phyloP scores from a whole-genome alignment of 2,797 vertebrate species.

The Vespertilio murinus region DNA sequence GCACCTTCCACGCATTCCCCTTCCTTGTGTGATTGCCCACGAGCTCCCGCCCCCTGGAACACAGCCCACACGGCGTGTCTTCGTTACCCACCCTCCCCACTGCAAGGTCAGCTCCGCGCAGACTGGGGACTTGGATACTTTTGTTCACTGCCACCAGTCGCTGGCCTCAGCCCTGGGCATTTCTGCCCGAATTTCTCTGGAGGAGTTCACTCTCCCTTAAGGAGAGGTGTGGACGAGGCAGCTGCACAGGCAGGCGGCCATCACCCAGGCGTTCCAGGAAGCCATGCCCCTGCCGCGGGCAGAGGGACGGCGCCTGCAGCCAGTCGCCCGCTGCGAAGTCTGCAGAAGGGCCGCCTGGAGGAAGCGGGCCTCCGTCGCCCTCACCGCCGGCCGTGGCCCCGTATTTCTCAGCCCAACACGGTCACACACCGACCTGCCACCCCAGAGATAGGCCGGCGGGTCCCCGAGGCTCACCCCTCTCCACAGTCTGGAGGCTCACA shows the following conservation, averaged over 20 bases:
- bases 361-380: not conserved
- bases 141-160: not conserved
- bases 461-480: not conserved
- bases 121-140: not conserved
- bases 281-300: constrained; percentile 30
- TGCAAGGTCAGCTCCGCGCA: accelerated
- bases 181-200: not conserved
- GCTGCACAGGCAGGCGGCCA: constrained; percentile 5
- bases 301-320: constrained; percentile 30
- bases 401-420: accelerated
- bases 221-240: not conserved
- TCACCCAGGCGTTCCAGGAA: constrained; percentile 63
- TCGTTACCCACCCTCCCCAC: not conserved
- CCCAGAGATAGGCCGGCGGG: accelerated
- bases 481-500: no score
- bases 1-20: not conserved
- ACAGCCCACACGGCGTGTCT: not conserved
- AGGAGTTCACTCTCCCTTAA: not conserved
- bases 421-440: not conserved
- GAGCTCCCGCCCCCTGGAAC: not conserved
- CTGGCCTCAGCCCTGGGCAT: not conserved
- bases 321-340: constrained; percentile 70
- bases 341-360: constrained; percentile 57
- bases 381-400: not conserved
- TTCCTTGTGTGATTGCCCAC: accelerated